A percentile compares a stretch with the other conserved stretches of the same genome.
These are phyloP conservation scores for Ferdinandea cuprea DNA, from an alignment of 2,888 invertebrate species.

Conservation along the genomic window DNA sequence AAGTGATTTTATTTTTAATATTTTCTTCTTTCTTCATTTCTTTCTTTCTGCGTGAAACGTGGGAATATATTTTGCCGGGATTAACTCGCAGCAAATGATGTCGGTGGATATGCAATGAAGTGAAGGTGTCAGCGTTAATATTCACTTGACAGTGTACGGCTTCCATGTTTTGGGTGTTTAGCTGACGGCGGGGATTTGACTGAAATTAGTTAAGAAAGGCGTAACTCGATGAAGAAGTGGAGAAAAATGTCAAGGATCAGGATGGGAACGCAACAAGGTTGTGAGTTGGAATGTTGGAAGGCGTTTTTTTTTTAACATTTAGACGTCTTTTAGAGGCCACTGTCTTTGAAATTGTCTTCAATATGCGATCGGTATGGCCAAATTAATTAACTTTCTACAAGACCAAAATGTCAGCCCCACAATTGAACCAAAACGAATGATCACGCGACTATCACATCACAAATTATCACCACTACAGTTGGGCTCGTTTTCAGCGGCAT, in stretches of 20 bases:
- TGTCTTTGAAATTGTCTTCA: too few relatives aligned
- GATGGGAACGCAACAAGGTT: too few relatives aligned
- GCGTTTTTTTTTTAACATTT: too few relatives aligned
- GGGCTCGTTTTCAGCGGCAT: background rate
- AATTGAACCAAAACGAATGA: slow-evolving; percentile 10
- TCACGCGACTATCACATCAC: slow-evolving; percentile 62
- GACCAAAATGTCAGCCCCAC: background rate
- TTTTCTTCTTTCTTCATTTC: too few relatives aligned
- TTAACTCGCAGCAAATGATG: background rate
- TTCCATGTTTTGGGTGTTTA: slow-evolving; percentile 15
- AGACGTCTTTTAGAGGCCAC: too few relatives aligned
- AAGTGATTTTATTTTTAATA: background rate
- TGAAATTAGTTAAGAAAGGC: background rate
- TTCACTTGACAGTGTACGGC: slow-evolving; percentile 43
- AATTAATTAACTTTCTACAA: background rate
- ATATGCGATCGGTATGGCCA: too few relatives aligned
- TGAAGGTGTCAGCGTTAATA: slow-evolving; percentile 50
- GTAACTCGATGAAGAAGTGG: background rate
- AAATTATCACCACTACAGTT: slow-evolving; percentile 61
- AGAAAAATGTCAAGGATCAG: too few relatives aligned
- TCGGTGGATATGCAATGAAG: slow-evolving; percentile 5
- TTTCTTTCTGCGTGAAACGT: slow-evolving; percentile 29
- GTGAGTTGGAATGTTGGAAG: too few relatives aligned
- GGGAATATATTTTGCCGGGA: slow-evolving; percentile 30
- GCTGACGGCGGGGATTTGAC: background rate